Evolutionary conservation across 2,113 vertebrate species (phyloP).

Genomic region (Elachura formosa): DNA sequence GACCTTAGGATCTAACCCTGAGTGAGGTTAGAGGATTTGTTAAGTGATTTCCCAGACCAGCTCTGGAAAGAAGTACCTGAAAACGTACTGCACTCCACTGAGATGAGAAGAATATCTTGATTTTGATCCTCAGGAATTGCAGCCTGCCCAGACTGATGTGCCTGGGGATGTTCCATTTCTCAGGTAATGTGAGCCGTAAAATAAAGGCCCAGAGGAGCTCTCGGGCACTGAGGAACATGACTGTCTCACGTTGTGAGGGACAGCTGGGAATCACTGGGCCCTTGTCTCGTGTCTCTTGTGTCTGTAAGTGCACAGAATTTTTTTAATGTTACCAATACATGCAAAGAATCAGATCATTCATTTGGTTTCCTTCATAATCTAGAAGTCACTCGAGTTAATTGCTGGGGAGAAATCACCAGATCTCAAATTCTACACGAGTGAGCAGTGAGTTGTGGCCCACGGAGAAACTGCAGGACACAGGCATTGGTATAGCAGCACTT

Average conservation of each 20-base stretch:
- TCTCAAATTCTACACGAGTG: neutral
- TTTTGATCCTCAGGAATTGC: neutral
- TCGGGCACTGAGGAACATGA: neutral
- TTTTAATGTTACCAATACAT: neutral
- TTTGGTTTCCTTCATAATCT: neutral
- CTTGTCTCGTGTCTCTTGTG: neutral
- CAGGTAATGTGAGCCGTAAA: neutral
- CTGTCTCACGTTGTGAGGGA: accelerated
- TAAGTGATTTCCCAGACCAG: constrained; percentile 11
- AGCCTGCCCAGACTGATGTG: neutral
- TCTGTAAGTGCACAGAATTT: neutral
- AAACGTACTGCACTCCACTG: neutral
- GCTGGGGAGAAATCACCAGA: neutral
- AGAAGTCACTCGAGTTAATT: neutral
- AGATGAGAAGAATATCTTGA: neutral
- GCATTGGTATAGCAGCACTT: neutral
- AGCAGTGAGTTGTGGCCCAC: accelerated
- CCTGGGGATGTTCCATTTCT: neutral
- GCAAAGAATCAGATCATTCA: neutral
- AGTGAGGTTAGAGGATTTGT: constrained; percentile 37
- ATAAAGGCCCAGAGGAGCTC: neutral
- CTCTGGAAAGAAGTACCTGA: neutral
- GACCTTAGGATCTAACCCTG: neutral
- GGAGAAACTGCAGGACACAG: neutral
- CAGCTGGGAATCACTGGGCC: neutral